Base-by-base conservation (phyloP, 2,113 vertebrate species). In the Rhea pennata region DNA sequence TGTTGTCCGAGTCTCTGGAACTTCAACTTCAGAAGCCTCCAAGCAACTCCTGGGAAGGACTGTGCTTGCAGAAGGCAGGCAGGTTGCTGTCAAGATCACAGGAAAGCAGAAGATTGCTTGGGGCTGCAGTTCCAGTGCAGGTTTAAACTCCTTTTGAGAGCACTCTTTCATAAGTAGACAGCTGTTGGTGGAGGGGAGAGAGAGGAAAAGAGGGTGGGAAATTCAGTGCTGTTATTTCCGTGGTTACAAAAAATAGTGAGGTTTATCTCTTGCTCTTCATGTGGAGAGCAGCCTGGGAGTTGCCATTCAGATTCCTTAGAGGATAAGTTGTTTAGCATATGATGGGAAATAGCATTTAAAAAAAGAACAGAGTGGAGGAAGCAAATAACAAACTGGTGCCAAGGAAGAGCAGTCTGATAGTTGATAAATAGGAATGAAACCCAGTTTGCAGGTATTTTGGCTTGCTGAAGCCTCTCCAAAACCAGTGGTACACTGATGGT, bases 401-500 rank as follows among this genome's bases (percentile, higher is more conserved):
- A 46, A 53, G 74, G 51, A 33, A 23, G 51, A 33, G 42, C 4
- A 5, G 27, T 12, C 23, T 4, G 7, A 21, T 6, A 42, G 72
- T 33, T 40, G 62, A 1, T 5, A 44, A 48, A 40, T 9, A 9
- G 84, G 46, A 88, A 24, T 27, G 50, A 51, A 51, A 9, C 48
- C 59, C 31, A 0, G 1, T 3, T 13, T 7, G 54, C 69, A 6
- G 64, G 39, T 16, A 2, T 21, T 20, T 3, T 5, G n/a, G 22
- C 4, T 2, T 7, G n/a, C 72, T 9, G 42, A 14, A 36, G 71
- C 20, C 19, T 44, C 39, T 7, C 73, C 1, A 1, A 23, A 64
- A 14, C 31, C 36, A 20, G 56, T 1, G 9, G 2, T 10, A 3
- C 0, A 0, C 5, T 1, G 58, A 1, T 8, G 15, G 16, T 1